phyloP scores from a whole-genome alignment of 2,113 vertebrate species.

The Psephotus haematonotus region DNA sequence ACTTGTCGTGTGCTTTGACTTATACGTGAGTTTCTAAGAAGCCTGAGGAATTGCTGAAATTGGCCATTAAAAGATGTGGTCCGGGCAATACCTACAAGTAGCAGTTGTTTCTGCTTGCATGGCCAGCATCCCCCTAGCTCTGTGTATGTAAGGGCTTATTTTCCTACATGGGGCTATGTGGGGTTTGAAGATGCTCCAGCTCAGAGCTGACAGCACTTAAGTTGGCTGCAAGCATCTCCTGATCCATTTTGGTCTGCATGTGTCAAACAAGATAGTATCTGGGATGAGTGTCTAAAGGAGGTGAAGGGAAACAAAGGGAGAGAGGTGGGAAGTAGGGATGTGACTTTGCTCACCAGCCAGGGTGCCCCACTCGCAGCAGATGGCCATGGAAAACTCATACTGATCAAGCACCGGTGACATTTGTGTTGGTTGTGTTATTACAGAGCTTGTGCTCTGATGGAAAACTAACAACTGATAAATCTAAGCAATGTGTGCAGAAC shows the following conservation, averaged over 20 bases:
- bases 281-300: not conserved
- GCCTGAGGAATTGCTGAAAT: not conserved
- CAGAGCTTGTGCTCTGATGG: not conserved
- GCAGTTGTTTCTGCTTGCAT: not conserved
- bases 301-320: not conserved
- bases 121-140: not conserved
- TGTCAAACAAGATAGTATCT: not conserved
- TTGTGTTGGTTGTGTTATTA: not conserved
- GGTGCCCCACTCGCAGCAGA: not conserved
- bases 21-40: not conserved
- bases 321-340: not conserved
- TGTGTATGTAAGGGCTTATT: not conserved
- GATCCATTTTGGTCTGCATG: fast-evolving
- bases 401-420: not conserved
- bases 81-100: not conserved
- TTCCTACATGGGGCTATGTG: not conserved
- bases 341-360: fast-evolving
- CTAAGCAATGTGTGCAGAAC: not conserved
- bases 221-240: not conserved
- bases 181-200: not conserved
- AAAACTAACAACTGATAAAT: slow-evolving; percentile 5
- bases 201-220: not conserved
- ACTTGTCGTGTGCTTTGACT: not conserved
- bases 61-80: not conserved
- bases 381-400: not conserved